Evolutionary conservation across 2,797 vertebrate species (phyloP), one percentile per base, ranked within the genome.

Genomic region (Amniataba percoides): DNA sequence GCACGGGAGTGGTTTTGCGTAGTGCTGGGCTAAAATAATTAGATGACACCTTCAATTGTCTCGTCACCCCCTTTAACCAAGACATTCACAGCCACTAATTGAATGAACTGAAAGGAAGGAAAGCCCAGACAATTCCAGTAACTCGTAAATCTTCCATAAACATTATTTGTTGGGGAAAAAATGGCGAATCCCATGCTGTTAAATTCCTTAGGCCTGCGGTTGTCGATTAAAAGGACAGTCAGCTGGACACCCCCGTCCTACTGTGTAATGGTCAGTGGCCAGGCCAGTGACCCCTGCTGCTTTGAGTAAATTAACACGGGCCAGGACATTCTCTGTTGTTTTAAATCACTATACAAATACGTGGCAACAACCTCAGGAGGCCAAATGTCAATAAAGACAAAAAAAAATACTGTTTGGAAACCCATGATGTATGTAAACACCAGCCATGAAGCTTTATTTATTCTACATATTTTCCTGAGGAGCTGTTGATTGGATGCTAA

Each of bases 191-290:
- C 77, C 94, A 95, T 96, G 95, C 92, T 95, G 92, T 92, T 95
- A 95, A 95, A 96, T 95, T 96, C 94, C 92, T 95, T 88, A 84
- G 89, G 95, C 93, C 93, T 95, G 94, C 94, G 96, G 95, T 92
- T 93, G 93, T 95, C 93, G 95, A 96, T 95, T 96, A 96, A 96
- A 94, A 93, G 95, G 95, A 94, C 94, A 93, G 95, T 96, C 96
- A 95, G 95, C 93, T 95, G 94, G 94, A 96, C 90, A 95, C 88
- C 94, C 88, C 87, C 85, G 92, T 95, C 94, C 93, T 92, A 94
- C 94, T 95, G 95, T 92, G 95, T 95, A 96, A 96, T 97, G 95
- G 95, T 97, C 95, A 96, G 94, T 93, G 91, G 93, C 93, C 94
- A 87, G 92, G 92, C 93, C 91, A 67, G 83, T 75, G 92, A 86